Conservation (phyloP, 2,888 invertebrate species). For the Platycheirus rosarum region DNA sequence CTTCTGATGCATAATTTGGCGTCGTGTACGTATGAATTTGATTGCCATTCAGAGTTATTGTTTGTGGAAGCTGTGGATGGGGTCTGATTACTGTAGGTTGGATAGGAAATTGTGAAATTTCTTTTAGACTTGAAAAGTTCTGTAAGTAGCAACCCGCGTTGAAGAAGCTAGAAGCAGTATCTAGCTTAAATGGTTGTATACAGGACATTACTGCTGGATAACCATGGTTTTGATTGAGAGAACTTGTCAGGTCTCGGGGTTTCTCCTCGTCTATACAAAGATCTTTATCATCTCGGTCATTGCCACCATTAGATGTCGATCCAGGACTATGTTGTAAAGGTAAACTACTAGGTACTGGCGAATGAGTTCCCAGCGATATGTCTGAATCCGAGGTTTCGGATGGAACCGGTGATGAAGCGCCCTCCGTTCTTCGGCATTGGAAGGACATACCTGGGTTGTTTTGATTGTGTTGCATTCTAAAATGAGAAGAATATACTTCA, state of each 20-base stretch:
- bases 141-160: conserved; percentile 82
- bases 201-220: conserved; percentile 77
- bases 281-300: conserved; percentile 81
- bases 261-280: conserved; percentile 82
- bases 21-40: conserved; percentile 77
- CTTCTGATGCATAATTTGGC: conserved; percentile 65
- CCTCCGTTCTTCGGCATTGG: conserved; percentile 80
- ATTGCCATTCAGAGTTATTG: conserved; percentile 79
- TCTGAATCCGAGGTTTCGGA: conserved; percentile 83
- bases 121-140: conserved; percentile 82
- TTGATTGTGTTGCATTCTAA: conserved; percentile 82
- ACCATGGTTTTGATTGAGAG: conserved; percentile 77
- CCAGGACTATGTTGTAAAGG: conserved; percentile 82
- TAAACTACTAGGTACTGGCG: conserved; percentile 82
- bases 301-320: conserved; percentile 82
- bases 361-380: conserved; percentile 82
- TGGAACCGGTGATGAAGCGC: conserved; percentile 81
- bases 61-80: conserved; percentile 81
- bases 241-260: conserved; percentile 80
- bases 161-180: conserved; percentile 81
- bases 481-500: conserved; percentile 30
- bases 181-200: conserved; percentile 80
- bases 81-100: conserved; percentile 82
- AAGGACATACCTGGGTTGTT: conserved; percentile 80
- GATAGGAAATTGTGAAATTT: conserved; percentile 82